phyloP scores from a whole-genome alignment of 2,888 invertebrate species.

The Acanthacorydalis orientalis region DNA sequence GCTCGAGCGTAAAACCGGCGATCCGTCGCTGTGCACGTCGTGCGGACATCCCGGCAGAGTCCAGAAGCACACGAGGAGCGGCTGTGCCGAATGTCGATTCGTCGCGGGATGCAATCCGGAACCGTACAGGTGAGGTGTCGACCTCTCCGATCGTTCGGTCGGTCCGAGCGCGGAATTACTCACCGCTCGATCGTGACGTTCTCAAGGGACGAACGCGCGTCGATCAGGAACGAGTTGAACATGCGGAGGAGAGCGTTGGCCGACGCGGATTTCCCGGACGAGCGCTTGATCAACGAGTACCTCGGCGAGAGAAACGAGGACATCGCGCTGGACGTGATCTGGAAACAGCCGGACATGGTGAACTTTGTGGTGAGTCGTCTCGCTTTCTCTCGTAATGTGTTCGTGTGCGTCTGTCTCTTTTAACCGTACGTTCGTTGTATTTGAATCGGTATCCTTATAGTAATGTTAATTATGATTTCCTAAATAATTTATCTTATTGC shows the following conservation, averaged over 20 bases:
- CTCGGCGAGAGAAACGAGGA: constrained; percentile 36
- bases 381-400: no score
- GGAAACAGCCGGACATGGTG: constrained; percentile 48
- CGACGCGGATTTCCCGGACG: constrained; percentile 48
- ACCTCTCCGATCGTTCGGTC: background rate
- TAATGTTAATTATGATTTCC: no score
- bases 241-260: constrained; percentile 50
- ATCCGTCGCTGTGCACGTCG: constrained; percentile 45
- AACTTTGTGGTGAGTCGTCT: constrained; percentile 57
- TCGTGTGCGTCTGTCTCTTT: no score
- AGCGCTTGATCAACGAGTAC: constrained; percentile 59
- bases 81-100: constrained; percentile 47
- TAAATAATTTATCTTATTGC: no score
- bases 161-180: no score
- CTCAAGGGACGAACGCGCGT: constrained; percentile 41
- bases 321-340: constrained; percentile 30
- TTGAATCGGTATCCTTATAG: no score
- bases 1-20: constrained; percentile 30
- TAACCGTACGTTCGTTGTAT: no score
- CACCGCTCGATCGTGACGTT: constrained; percentile 1
- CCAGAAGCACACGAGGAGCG: constrained; percentile 40
- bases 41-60: constrained; percentile 56
- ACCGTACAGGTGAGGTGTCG: constrained; percentile 35
- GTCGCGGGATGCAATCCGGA: constrained; percentile 40
- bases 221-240: constrained; percentile 48